Evolutionary conservation across 2,113 vertebrate genomes (phyloP).

Genomic region (Harpagus bidentatus): DNA sequence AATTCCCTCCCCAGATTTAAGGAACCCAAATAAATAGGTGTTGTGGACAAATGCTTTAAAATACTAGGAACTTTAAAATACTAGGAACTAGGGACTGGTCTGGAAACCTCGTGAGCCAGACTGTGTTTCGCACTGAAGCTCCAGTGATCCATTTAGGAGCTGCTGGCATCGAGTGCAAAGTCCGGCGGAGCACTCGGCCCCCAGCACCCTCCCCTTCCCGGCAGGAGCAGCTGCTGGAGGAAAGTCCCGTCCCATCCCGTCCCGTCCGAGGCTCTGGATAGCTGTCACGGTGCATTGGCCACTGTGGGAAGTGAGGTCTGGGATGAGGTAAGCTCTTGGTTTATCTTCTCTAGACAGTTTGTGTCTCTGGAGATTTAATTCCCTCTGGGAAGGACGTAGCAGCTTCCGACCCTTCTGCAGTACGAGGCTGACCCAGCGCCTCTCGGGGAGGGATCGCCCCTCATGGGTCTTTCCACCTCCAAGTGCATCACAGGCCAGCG

Average conservation of each 20-base stretch:
- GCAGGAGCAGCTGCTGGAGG: not conserved
- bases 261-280: accelerated
- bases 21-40: not conserved
- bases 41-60: not conserved
- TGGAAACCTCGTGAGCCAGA: not conserved
- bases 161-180: not conserved
- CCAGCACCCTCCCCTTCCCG: accelerated
- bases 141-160: not conserved
- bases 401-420: not conserved
- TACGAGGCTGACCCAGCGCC: not conserved
- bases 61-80: not conserved
- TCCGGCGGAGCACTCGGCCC: not conserved
- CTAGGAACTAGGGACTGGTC: not conserved
- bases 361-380: not conserved
- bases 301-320: not conserved
- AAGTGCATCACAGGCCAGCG: accelerated
- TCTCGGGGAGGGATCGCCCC: not conserved
- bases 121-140: not conserved
- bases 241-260: accelerated
- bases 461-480: not conserved
- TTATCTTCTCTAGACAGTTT: not conserved
- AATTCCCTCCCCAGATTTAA: not conserved
- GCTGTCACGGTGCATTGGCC: accelerated
- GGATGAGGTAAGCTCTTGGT: not conserved
- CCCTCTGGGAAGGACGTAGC: not conserved